Percentiles rank a stretch among this genome's conserved stretches.
These are phyloP conservation scores for Pomacea canaliculata DNA, from an alignment of 2,888 invertebrate genomes.

Conservation along the genomic window DNA sequence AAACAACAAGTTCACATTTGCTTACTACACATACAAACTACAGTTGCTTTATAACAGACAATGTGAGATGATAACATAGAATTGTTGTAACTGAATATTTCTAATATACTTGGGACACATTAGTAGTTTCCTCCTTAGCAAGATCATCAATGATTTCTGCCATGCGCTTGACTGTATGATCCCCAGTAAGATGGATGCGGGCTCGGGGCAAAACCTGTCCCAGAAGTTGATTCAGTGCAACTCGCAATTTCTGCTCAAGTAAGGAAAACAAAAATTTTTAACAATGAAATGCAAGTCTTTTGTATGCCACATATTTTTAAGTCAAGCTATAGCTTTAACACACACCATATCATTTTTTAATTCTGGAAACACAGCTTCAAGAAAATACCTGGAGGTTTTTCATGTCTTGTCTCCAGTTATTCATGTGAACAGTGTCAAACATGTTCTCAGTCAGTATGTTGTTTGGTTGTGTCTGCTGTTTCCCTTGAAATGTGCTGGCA, in stretches of 20 bases:
- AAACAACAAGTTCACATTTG: no score
- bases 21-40: no score
- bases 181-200: conserved; percentile 46
- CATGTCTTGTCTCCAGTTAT: conserved; percentile 56
- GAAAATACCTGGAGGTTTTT: conserved; percentile 43
- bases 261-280: background rate
- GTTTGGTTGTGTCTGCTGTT: background rate
- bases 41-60: no score
- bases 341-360: no score
- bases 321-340: background rate
- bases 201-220: conserved; percentile 59
- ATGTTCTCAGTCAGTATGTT: conserved; percentile 31
- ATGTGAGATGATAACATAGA: no score
- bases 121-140: conserved; percentile 48
- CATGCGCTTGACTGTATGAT: conserved; percentile 52
- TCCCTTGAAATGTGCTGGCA: conserved; percentile 3
- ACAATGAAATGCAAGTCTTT: no score
- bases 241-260: conserved; percentile 52
- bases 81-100: no score
- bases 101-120: conserved; percentile 6
- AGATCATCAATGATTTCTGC: conserved; percentile 51
- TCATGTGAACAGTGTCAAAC: conserved; percentile 40
- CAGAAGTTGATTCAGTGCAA: conserved; percentile 57
- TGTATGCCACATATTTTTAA: background rate
- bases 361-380: no score